Conservation (phyloP, 1,140 invertebrate species). For the Oedothorax gibbosus region DNA sequence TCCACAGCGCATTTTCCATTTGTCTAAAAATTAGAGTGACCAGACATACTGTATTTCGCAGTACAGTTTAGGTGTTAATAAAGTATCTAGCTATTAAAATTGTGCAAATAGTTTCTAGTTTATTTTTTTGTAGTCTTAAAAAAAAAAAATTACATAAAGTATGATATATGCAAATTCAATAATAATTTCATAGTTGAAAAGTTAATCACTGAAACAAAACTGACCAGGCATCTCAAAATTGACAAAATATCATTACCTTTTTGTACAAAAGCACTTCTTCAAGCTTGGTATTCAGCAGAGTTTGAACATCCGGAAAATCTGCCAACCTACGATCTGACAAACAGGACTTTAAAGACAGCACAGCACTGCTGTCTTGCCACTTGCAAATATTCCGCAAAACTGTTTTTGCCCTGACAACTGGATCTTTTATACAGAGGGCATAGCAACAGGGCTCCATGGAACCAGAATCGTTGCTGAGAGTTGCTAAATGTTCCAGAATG, state of each 20-base stretch:
- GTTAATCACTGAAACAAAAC: too few species aligned
- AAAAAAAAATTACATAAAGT: background rate
- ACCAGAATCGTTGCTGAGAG: background rate
- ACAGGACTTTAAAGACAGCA: constrained; percentile 42
- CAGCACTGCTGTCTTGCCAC: constrained; percentile 18
- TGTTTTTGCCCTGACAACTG: constrained; percentile 21
- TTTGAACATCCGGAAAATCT: constrained; percentile 15
- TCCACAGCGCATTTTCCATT: too few species aligned
- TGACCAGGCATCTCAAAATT: background rate
- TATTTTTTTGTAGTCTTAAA: background rate
- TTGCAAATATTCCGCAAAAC: constrained; percentile 41
- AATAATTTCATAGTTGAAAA: too few species aligned
- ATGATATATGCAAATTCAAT: background rate
- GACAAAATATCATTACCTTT: constrained; percentile 3
- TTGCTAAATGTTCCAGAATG: constrained; percentile 46
- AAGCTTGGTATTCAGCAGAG: constrained; percentile 4
- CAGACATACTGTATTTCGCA: too few species aligned
- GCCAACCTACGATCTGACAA: constrained; percentile 30
- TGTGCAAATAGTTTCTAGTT: too few species aligned
- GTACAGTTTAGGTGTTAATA: too few species aligned
- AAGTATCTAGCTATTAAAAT: too few species aligned
- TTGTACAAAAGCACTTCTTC: constrained; percentile 53
- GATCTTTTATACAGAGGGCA: constrained; percentile 42
- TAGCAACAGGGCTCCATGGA: constrained; percentile 23
- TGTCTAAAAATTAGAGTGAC: too few species aligned